These are phyloP conservation scores for Anguilla obscura DNA, from an alignment of 2,797 vertebrate genomes.

Conservation along the genomic window DNA sequence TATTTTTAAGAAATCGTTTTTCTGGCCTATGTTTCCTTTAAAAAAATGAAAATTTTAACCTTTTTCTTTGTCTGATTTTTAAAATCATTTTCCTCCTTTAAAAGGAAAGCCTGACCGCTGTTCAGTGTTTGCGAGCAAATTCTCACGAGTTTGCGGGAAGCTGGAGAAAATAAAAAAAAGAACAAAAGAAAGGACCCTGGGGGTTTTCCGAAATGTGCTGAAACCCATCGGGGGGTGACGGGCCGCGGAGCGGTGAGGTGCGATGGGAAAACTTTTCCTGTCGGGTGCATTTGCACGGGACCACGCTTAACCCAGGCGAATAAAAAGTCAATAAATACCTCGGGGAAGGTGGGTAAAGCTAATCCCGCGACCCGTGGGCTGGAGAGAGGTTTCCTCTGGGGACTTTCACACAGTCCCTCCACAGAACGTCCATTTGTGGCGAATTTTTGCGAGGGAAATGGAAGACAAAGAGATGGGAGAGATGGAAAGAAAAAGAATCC, in stretches of 20 bases:
- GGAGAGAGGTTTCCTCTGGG: background rate
- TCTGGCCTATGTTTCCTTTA: too few species aligned
- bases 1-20: too few species aligned
- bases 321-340: slow-evolving; percentile 8
- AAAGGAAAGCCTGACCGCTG: background rate
- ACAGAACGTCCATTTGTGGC: background rate
- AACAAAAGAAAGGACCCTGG: background rate
- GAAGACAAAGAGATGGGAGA: background rate
- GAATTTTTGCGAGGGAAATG: too few species aligned
- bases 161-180: background rate
- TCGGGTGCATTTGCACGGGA: background rate
- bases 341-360: background rate
- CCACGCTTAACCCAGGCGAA: background rate
- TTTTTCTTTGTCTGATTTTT: background rate
- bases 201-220: background rate
- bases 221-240: background rate
- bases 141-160: background rate
- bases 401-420: background rate
- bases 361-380: background rate
- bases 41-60: background rate
- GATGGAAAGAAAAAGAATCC: slow-evolving; percentile 21
- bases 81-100: background rate
- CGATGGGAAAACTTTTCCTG: background rate
- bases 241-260: background rate
- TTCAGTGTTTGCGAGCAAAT: background rate